A percentile compares a stretch with the other conserved stretches of the same genome.
Conservation (phyloP, 2,888 invertebrate genomes). For the Protodeltote pygarga region DNA sequence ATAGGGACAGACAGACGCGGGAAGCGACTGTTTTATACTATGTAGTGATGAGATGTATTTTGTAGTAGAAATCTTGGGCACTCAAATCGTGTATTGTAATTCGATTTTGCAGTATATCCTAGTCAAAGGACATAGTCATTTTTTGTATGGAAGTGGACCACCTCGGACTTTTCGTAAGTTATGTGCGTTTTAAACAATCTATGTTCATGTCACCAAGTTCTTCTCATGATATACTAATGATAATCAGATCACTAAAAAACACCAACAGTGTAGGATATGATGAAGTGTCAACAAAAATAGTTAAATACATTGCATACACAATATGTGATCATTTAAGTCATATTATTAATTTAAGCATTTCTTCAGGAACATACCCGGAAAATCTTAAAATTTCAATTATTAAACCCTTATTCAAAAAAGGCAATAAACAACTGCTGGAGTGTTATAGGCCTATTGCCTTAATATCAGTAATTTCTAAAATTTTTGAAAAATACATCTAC, state of each 20-base stretch:
- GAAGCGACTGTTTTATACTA: no score
- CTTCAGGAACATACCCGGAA: constrained; percentile 5
- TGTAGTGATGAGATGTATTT: no score
- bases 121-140: no score
- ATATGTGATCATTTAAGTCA: background rate
- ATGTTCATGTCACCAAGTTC: background rate
- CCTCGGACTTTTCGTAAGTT: no score
- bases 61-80: no score
- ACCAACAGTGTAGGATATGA: background rate
- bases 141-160: background rate
- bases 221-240: background rate
- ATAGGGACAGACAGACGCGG: no score
- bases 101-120: no score
- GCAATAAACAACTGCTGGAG: constrained; percentile 4
- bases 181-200: no score
- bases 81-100: no score
- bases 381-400: constrained; percentile 6
- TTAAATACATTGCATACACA: background rate
- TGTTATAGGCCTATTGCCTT: constrained; percentile 4
- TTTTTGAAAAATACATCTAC: constrained; percentile 1
- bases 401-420: constrained; percentile 18
- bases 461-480: background rate
- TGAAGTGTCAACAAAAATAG: background rate
- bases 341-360: no score
- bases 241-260: background rate